These are phyloP conservation scores for Dendrolimus kikuchii DNA, from an alignment of 1,140 invertebrate species.

Conservation along the genomic window DNA sequence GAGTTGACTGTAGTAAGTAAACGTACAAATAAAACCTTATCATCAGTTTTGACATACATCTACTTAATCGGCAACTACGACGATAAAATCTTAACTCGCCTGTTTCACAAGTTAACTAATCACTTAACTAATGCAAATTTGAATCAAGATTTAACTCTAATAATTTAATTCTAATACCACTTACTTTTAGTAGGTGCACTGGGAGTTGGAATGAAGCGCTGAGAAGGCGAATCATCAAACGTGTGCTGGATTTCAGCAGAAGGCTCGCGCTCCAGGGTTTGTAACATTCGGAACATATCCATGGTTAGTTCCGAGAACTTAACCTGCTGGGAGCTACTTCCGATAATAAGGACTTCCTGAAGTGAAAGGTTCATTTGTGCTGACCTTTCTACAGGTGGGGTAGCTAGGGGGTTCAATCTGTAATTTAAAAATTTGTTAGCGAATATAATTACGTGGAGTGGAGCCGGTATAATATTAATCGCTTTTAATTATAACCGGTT, in stretches of 20 bases:
- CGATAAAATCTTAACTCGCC: too few relatives aligned
- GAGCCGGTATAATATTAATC: too few relatives aligned
- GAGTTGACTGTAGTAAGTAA: too few relatives aligned
- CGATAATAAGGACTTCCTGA: constrained; percentile 96
- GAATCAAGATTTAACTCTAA: too few relatives aligned
- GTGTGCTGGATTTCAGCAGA: constrained; percentile 87
- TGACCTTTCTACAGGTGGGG: constrained; percentile 90
- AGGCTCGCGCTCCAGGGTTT: constrained; percentile 94
- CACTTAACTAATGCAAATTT: too few relatives aligned
- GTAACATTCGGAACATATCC: constrained; percentile 98
- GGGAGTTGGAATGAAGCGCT: constrained; percentile 75
- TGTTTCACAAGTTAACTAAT: too few relatives aligned
- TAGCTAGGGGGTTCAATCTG: constrained; percentile 87
- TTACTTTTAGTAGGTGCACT: constrained; percentile 28
- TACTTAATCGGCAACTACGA: too few relatives aligned
- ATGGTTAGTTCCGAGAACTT: constrained; percentile 98
- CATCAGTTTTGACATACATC: too few relatives aligned
- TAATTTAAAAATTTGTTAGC: constrained; percentile 8
- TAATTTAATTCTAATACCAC: constrained; percentile 12
- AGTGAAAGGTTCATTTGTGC: constrained; percentile 89
- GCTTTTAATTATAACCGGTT: too few relatives aligned
- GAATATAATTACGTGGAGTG: too few relatives aligned
- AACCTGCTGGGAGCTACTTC: constrained; percentile 95
- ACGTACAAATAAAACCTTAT: too few relatives aligned
- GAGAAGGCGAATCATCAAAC: constrained; percentile 90